Base-by-base conservation (phyloP, 2,888 invertebrate genomes). In the Apodemia mormo region DNA sequence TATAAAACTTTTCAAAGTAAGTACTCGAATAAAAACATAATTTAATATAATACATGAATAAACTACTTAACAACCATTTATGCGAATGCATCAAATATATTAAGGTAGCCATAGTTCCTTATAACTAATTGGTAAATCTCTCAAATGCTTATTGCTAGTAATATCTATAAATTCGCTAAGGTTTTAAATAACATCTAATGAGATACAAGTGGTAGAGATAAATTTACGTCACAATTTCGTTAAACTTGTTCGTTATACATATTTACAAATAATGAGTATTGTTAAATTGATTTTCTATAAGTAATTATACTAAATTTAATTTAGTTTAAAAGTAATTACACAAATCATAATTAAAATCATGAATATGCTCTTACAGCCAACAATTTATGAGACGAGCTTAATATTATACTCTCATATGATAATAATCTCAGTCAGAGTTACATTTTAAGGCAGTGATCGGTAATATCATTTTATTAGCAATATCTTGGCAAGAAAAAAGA, bases 161-260 rank as follows among this genome's bases (percentile, higher is more conserved):
- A 85, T 82, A 85, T 82, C 89, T 92, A 92, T 92, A 92, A 92
- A 92, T 93, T 93, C 92, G 92, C 92, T 93, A 93, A 89, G 84
- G 80, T 88, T 88, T 88, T 85, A 89, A 86, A 91, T 91, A 92
- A 86, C 87, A 88, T 90, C 93, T 93, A 93, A 92, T 93, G 93
- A 93, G 93, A 93, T 93, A 90, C 92, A 88, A 90, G 87, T 89
- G 87, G 87, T 89, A 90, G 89, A 90, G 89, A 90, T 86, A 89
- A 85, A 82, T 87, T 89, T 84, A 84, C 82, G 87, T 87, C 84
- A 84, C 86, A 87, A 88, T 85, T 86, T 84, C 84, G 76, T 82
- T 83, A 80, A 80, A 81, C 80, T 80, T 74, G 80, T 82, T 80
- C 81, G 79, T 84, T 81, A 82, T 80, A 84, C 76, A 83, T 89